These are phyloP conservation scores for Ormyrus thymus DNA, from an alignment of 2,888 invertebrate genomes.

Conservation along the genomic window DNA sequence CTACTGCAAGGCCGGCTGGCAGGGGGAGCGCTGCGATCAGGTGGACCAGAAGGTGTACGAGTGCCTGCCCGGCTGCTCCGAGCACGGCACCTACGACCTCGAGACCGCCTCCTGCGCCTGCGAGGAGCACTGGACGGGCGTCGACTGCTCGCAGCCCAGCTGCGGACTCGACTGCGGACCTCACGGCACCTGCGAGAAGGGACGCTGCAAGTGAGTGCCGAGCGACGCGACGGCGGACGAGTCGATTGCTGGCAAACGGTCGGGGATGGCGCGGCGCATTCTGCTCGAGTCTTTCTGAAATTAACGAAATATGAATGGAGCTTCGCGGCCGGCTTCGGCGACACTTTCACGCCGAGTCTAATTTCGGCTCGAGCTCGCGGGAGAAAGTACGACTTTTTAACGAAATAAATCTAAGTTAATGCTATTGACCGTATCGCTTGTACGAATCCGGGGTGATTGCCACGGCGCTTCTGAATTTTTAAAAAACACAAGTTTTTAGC, in stretches of 20 bases:
- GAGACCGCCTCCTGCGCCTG: conserved; percentile 94
- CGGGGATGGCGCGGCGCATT: too few relatives aligned
- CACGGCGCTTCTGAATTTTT: neutral
- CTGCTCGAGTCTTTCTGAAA: neutral
- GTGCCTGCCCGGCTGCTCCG: conserved; percentile 94
- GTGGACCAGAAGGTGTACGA: conserved; percentile 92
- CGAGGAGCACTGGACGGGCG: conserved; percentile 94
- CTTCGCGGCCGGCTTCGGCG: too few relatives aligned
- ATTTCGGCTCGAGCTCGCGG: neutral
- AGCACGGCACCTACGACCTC: conserved; percentile 94
- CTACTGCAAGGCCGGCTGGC: conserved; percentile 96
- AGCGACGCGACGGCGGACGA: too few relatives aligned
- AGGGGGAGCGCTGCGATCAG: conserved; percentile 88
- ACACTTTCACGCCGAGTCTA: too few relatives aligned
- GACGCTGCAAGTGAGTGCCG: conserved; percentile 82
- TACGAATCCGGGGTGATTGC: neutral
- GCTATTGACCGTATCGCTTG: neutral
- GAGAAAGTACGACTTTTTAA: neutral
- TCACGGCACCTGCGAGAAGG: conserved; percentile 95
- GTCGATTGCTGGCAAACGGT: too few relatives aligned
- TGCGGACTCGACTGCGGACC: conserved; percentile 95
- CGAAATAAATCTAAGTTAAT: neutral
- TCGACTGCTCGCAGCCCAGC: conserved; percentile 95
- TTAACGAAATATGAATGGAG: too few relatives aligned
- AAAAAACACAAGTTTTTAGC: neutral